Evolutionary conservation across 2,113 vertebrate species (phyloP).

Genomic region (Lampris incognitus): DNA sequence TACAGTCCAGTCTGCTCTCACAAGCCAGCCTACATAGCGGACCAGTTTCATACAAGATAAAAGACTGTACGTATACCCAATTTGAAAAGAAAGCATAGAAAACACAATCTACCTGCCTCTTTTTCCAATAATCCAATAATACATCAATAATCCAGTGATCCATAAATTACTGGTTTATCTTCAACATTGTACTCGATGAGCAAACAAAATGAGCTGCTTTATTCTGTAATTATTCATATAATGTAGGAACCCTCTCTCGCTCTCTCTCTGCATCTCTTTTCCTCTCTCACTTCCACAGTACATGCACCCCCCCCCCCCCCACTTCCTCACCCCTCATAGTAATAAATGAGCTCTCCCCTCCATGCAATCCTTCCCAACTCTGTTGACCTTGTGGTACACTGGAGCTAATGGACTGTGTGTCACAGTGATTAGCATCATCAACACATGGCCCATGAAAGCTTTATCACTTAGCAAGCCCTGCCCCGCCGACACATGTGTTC

Average conservation of each 20-base stretch:
- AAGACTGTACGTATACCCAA: no score
- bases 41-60: background rate
- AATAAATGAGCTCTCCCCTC: no score
- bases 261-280: background rate
- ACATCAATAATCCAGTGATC: no score
- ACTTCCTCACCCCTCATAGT: no score
- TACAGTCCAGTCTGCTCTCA: background rate
- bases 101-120: background rate
- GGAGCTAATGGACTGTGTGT: slow-evolving; percentile 15
- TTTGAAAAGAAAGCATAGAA: background rate
- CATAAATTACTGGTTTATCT: no score
- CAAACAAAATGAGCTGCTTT: no score
- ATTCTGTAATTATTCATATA: no score
- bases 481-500: background rate
- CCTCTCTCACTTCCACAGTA: no score
- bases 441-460: slow-evolving; percentile 42
- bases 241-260: background rate
- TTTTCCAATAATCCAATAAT: no score
- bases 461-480: slow-evolving; percentile 18
- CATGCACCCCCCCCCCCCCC: no score
- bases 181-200: no score
- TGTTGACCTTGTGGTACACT: slow-evolving; percentile 41
- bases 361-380: slow-evolving; percentile 2
- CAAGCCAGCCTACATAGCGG: background rate
- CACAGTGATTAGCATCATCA: slow-evolving; percentile 31